Evolutionary conservation across 92 coral and sea anemone genomes (phyloP).

Genomic region (Meandrina meandrites): DNA sequence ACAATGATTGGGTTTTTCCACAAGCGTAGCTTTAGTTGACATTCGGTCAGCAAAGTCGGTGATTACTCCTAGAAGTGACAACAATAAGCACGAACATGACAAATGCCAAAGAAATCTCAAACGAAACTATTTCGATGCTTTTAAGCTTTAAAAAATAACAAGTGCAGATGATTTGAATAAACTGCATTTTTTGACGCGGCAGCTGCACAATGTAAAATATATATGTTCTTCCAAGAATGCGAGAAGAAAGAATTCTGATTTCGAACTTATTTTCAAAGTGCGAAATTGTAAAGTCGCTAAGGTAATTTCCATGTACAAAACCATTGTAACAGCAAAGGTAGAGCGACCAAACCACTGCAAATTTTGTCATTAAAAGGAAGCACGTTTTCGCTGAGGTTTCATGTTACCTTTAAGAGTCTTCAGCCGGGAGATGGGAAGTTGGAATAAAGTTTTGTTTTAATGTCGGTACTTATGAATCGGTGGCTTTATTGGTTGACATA

Average conservation of each 20-base stretch:
- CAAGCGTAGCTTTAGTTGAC: too few relatives aligned
- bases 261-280: not conserved
- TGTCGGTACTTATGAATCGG: not conserved
- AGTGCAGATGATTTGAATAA: too few relatives aligned
- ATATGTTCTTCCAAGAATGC: not conserved
- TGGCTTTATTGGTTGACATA: conserved; percentile 14
- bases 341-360: not conserved
- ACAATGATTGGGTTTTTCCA: not conserved
- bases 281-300: not conserved
- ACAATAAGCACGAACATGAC: not conserved
- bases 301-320: not conserved
- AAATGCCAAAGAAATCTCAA: not conserved
- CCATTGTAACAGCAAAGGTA: not conserved
- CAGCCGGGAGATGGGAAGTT: not conserved
- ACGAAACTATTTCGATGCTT: not conserved
- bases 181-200: not conserved
- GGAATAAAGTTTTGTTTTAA: not conserved
- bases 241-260: not conserved
- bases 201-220: not conserved
- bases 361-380: not conserved
- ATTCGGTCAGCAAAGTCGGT: not conserved
- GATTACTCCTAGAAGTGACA: not conserved
- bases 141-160: not conserved
- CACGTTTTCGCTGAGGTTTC: conserved; percentile 30
- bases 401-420: conserved; percentile 15